Evolutionary conservation across 1,140 invertebrate genomes (phyloP).

Genomic region (Caerostris darwini): DNA sequence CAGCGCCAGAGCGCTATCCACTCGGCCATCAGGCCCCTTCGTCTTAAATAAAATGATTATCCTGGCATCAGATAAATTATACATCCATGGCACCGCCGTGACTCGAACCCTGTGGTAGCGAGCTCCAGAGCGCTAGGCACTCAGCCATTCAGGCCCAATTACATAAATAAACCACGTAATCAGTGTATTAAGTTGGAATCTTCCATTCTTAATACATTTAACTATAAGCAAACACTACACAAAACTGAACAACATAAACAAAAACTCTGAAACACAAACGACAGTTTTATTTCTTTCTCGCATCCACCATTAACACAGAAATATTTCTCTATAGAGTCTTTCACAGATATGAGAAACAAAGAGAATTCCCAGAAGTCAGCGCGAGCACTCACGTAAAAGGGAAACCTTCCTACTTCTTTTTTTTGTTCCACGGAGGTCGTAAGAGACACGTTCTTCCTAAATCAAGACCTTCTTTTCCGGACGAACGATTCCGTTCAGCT

Average conservation of each 20-base stretch:
- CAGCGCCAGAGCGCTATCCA: too few species aligned
- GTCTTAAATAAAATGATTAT: too few species aligned
- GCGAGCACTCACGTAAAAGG: neutral
- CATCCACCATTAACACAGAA: neutral
- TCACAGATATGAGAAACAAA: neutral
- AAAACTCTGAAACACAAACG: neutral
- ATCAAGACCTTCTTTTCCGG: neutral
- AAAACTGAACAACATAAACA: neutral
- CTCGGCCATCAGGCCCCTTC: too few species aligned
- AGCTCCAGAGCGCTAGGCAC: too few species aligned
- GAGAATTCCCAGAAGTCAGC: neutral
- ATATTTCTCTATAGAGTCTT: neutral
- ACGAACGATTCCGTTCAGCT: neutral
- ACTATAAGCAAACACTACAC: neutral
- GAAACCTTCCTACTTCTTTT: neutral
- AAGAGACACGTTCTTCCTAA: neutral
- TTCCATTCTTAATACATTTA: too few species aligned
- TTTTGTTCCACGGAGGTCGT: too few species aligned
- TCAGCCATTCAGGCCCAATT: too few species aligned
- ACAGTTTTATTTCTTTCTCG: neutral
- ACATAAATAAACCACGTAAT: too few species aligned
- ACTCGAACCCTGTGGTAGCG: too few species aligned
- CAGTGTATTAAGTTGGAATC: too few species aligned
- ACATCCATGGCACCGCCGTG: too few species aligned
- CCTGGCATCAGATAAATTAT: too few species aligned